phyloP scores from a whole-genome alignment of 2,888 invertebrate genomes.

The Phaedon cochleariae region DNA sequence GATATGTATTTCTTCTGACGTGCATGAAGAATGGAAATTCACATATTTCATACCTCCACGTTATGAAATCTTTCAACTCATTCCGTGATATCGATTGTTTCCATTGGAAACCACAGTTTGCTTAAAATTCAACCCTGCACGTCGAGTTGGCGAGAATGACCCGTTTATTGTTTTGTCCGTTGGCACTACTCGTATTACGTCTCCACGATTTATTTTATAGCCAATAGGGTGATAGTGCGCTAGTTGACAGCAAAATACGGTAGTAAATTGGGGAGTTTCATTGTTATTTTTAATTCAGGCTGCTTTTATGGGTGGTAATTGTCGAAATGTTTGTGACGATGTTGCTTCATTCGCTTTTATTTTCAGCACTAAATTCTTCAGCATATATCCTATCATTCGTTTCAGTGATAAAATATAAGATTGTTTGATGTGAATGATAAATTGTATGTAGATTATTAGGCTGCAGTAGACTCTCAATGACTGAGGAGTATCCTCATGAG shows the following conservation, averaged over 20 bases:
- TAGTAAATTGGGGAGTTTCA: slow-evolving; percentile 17
- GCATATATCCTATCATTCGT: no score
- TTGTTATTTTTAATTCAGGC: slow-evolving; percentile 18
- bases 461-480: no score
- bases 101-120: slow-evolving; percentile 24
- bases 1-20: no score
- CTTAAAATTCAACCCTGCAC: slow-evolving; percentile 43
- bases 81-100: not conserved
- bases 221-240: slow-evolving; percentile 28
- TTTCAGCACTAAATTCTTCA: not conserved
- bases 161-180: slow-evolving; percentile 42
- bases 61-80: no score
- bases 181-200: slow-evolving; percentile 36
- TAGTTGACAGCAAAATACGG: slow-evolving; percentile 29
- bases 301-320: slow-evolving; percentile 16
- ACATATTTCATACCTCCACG: no score
- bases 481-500: no score
- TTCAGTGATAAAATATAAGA: no score
- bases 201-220: slow-evolving; percentile 42
- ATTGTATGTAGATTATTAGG: no score
- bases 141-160: slow-evolving; percentile 38
- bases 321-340: slow-evolving; percentile 5
- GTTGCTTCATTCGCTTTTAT: not conserved
- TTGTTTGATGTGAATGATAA: no score
- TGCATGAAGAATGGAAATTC: no score